Percentiles rank a stretch among this genome's conserved stretches.
These are phyloP conservation scores for Tragelaphus buxtoni DNA, from an alignment of 2,113 vertebrate species.

Conservation along the genomic window DNA sequence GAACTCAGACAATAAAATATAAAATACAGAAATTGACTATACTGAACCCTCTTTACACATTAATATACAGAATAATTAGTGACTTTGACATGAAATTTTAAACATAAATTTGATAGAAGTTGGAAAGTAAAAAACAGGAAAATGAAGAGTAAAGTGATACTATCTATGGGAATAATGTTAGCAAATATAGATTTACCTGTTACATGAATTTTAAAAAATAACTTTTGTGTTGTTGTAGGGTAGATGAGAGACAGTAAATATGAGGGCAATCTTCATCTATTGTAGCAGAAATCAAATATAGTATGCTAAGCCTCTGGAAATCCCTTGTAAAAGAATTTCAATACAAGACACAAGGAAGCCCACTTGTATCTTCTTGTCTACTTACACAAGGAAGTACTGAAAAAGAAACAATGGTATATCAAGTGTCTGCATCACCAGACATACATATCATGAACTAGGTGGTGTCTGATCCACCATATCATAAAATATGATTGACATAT, in stretches of 20 bases:
- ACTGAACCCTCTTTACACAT: not conserved
- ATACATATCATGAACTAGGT: not conserved
- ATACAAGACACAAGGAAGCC: not conserved
- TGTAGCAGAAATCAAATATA: not conserved
- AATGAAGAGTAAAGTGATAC: not conserved
- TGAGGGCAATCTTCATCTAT: not conserved
- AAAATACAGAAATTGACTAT: not conserved
- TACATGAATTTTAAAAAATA: not conserved
- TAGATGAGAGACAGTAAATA: not conserved
- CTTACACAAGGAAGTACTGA: not conserved
- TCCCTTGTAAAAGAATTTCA: not conserved
- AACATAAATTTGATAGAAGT: not conserved
- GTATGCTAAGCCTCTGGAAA: not conserved
- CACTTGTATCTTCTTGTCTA: not conserved
- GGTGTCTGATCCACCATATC: not conserved
- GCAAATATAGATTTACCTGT: not conserved
- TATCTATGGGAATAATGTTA: not conserved
- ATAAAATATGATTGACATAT: not conserved
- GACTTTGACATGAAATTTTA: not conserved
- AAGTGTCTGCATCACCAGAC: not conserved
- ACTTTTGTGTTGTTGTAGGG: rapidly evolving
- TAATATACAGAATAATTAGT: not conserved
- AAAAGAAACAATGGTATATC: not conserved
- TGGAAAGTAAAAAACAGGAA: not conserved
- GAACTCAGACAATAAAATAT: not conserved